A percentile compares a stretch with the other conserved stretches of the same genome.
Evolutionary conservation across 2,888 invertebrate genomes (phyloP).

Genomic region (Sesia apiformis): DNA sequence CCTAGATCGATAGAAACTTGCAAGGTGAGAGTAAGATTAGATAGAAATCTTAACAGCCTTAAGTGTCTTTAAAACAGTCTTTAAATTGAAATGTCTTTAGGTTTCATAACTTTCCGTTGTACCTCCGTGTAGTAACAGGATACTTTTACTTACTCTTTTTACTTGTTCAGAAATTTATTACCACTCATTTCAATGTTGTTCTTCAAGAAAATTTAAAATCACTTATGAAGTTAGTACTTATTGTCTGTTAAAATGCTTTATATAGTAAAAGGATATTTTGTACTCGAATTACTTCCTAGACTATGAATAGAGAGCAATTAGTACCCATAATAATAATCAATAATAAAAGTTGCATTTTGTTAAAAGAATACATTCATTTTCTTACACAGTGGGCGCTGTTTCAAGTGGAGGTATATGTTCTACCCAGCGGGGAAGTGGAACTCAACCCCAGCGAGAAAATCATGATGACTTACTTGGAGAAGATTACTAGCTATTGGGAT

Average conservation of each 20-base stretch:
- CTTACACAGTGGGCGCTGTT: slow-evolving; percentile 74
- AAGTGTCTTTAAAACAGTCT: too few relatives aligned
- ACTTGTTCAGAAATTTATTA: too few relatives aligned
- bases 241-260: neutral
- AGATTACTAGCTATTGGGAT: slow-evolving; percentile 78
- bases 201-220: too few relatives aligned
- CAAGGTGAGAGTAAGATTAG: slow-evolving; percentile 31
- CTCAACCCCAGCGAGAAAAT: slow-evolving; percentile 78
- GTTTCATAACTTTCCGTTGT: neutral
- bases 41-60: too few relatives aligned
- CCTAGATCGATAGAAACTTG: slow-evolving; percentile 53
- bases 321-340: too few relatives aligned
- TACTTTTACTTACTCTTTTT: too few relatives aligned
- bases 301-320: too few relatives aligned
- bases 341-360: too few relatives aligned
- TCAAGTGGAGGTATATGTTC: slow-evolving; percentile 72
- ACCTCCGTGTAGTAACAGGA: neutral
- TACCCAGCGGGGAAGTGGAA: slow-evolving; percentile 43
- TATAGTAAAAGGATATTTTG: neutral
- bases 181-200: too few relatives aligned
- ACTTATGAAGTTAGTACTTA: too few relatives aligned
- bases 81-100: too few relatives aligned
- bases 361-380: slow-evolving; percentile 13
- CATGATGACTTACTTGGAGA: slow-evolving; percentile 72
- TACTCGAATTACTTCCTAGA: too few relatives aligned